Evolutionary conservation across 2,888 invertebrate genomes (phyloP).

Genomic region (Globia sparganii): DNA sequence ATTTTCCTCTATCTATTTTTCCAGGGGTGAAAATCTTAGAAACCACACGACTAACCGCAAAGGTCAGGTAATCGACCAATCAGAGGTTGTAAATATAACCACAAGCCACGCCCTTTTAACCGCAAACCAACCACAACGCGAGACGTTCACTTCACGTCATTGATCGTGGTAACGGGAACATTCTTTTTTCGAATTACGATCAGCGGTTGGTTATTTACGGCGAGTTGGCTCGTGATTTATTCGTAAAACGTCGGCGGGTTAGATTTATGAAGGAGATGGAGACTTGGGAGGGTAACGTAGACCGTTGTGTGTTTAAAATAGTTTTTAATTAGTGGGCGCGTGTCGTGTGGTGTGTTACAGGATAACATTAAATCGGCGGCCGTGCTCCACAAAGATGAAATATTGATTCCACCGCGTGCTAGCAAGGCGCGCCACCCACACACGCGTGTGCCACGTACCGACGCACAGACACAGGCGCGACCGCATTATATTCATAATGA

Average conservation of each 20-base stretch:
- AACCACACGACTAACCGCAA: slow-evolving; percentile 91
- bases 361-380: slow-evolving; percentile 73
- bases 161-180: slow-evolving; percentile 81
- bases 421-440: slow-evolving; percentile 85
- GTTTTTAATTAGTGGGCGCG: slow-evolving; percentile 34
- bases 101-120: slow-evolving; percentile 92
- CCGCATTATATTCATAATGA: slow-evolving; percentile 91
- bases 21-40: slow-evolving; percentile 90
- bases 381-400: slow-evolving; percentile 85
- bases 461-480: slow-evolving; percentile 88
- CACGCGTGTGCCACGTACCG: slow-evolving; percentile 76
- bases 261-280: slow-evolving; percentile 30
- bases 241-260: slow-evolving; percentile 50
- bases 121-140: slow-evolving; percentile 92
- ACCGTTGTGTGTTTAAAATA: slow-evolving; percentile 33
- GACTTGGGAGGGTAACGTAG: slow-evolving; percentile 12
- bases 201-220: slow-evolving; percentile 72
- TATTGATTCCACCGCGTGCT: slow-evolving; percentile 87
- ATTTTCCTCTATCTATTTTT: slow-evolving; percentile 89
- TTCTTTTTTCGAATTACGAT: slow-evolving; percentile 82
- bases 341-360: slow-evolving; percentile 41
- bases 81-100: slow-evolving; percentile 90
- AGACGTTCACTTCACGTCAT: slow-evolving; percentile 87
- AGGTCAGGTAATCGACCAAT: slow-evolving; percentile 91
- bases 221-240: slow-evolving; percentile 63